Evolutionary conservation across 2,888 invertebrate genomes (phyloP).

Genomic region (Gymnosoma rotundatum): DNA sequence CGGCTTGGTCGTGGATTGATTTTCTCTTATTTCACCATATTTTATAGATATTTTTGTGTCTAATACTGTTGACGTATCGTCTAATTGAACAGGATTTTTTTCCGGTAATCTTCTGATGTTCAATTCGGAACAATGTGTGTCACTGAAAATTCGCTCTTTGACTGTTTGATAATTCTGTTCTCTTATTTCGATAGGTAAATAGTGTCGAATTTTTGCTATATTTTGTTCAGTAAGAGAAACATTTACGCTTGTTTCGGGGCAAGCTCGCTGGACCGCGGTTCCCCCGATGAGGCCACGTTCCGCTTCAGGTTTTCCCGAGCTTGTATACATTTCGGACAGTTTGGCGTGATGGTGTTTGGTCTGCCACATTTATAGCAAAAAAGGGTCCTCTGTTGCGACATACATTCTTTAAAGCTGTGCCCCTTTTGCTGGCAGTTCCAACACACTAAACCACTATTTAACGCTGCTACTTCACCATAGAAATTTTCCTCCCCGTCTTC

Average conservation of each 20-base stretch:
- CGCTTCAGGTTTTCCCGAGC: too few relatives aligned
- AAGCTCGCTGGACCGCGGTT: background rate
- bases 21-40: background rate
- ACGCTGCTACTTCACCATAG: too few relatives aligned
- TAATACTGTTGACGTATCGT: too few relatives aligned
- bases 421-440: slow-evolving; percentile 31
- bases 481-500: too few relatives aligned
- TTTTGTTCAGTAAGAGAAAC: background rate
- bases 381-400: background rate
- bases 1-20: too few relatives aligned
- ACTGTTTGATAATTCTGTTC: slow-evolving; percentile 4
- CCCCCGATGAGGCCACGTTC: background rate
- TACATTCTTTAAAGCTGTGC: slow-evolving; percentile 6
- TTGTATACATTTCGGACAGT: background rate
- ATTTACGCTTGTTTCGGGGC: too few relatives aligned
- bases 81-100: background rate
- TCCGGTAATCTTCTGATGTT: background rate
- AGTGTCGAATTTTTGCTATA: background rate
- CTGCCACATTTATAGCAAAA: slow-evolving; percentile 24
- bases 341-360: slow-evolving; percentile 8
- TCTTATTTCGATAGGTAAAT: background rate
- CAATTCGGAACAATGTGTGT: too few relatives aligned
- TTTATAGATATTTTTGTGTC: too few relatives aligned
- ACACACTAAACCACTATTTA: background rate
- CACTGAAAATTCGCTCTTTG: background rate